Percentiles rank a stretch among this genome's conserved stretches.
These are phyloP conservation scores for Caenorhabditis brenneri DNA, from an alignment of 1,140 invertebrate genomes.

Conservation along the genomic window DNA sequence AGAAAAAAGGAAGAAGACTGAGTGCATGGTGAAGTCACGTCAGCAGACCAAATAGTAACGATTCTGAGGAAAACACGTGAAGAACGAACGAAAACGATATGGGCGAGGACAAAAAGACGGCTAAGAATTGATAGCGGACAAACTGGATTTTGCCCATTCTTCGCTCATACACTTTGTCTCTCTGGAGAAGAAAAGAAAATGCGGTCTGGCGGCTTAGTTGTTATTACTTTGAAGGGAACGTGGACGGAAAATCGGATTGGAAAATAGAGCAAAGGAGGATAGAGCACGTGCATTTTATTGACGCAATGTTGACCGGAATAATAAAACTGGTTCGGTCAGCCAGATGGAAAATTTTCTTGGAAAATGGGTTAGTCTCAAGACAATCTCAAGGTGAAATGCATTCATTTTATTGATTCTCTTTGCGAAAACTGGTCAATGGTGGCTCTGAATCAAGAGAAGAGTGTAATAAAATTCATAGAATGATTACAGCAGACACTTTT, in stretches of 20 bases:
- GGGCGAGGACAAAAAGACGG: background rate
- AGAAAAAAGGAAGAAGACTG: background rate
- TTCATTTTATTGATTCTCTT: background rate
- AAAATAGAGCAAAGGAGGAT: conserved; percentile 21
- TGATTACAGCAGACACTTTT: too few species aligned
- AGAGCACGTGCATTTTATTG: background rate
- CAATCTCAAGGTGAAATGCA: background rate
- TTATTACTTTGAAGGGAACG: conserved; percentile 12
- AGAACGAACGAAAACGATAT: conserved; percentile 32
- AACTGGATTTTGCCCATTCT: conserved; percentile 17
- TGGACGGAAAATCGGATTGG: background rate
- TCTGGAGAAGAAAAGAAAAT: background rate
- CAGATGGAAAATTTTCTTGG: background rate
- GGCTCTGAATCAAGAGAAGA: background rate
- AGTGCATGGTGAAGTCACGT: conserved; percentile 16
- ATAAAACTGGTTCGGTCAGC: background rate
- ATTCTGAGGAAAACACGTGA: conserved; percentile 10
- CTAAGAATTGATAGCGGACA: background rate
- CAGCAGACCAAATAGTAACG: conserved; percentile 34
- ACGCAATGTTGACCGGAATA: background rate
- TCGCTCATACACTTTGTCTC: background rate
- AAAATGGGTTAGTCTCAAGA: conserved; percentile 3
- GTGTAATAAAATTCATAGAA: too few species aligned
- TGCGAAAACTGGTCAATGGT: background rate
- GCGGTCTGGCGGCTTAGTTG: background rate